These are phyloP conservation scores for Gymnothorax javanicus DNA, from an alignment of 2,797 vertebrate genomes.

Conservation along the genomic window DNA sequence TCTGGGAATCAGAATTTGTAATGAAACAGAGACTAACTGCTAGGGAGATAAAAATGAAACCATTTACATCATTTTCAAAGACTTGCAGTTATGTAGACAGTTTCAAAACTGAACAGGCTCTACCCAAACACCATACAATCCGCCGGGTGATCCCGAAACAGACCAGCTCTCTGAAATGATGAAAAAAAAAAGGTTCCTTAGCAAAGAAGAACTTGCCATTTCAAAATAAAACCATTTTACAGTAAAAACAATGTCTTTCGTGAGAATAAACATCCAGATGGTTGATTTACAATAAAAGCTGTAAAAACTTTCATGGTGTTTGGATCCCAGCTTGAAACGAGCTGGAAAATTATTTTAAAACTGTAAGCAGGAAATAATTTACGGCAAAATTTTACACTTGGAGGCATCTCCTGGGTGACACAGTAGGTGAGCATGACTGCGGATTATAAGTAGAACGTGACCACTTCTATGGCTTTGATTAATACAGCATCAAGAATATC, in stretches of 20 bases:
- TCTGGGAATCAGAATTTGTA: neutral
- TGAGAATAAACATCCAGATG: constrained; percentile 4
- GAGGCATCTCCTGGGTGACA: constrained; percentile 13
- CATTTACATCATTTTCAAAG: neutral
- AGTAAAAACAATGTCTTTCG: neutral
- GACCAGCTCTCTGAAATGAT: neutral
- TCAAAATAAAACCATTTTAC: neutral
- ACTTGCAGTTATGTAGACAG: neutral
- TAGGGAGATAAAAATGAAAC: neutral
- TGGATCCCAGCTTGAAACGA: neutral
- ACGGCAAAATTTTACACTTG: neutral
- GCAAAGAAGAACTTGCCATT: neutral
- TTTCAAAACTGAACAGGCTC: neutral
- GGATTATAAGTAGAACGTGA: constrained; percentile 22
- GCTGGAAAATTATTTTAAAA: constrained; percentile 22
- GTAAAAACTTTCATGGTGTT: neutral
- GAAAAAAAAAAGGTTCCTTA: neutral
- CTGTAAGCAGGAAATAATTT: constrained; percentile 24
- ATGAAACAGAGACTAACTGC: constrained; percentile 33
- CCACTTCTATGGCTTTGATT: neutral
- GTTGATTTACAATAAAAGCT: constrained; percentile 17
- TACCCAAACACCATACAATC: neutral
- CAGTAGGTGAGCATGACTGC: constrained; percentile 12
- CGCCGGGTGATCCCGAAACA: neutral
- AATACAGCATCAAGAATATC: neutral